Evolutionary conservation across 37 sponge, comb jelly and placozoan species (phyloP), one percentile per base, ranked within the genome.

Genomic region (Bolinopsis microptera): DNA sequence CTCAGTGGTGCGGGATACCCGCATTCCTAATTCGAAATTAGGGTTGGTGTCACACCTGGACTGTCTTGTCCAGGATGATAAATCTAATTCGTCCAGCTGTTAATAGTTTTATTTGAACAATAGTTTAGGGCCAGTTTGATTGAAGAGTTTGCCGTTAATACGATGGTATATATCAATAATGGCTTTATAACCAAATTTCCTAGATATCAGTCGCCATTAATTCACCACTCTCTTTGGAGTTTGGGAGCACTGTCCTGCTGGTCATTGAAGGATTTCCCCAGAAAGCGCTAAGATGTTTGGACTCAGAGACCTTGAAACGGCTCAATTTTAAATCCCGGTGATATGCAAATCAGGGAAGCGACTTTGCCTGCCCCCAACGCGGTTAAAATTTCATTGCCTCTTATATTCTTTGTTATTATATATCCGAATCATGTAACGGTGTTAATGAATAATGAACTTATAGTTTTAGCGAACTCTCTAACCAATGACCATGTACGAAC

Each of bases 401-500:
- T 70, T 70, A 2, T 26, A 70, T 70, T 48, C 61, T 9, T 70
- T 70, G 30, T 28, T 70, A 70, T 70, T 70, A 9, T 8, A 70
- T 70, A 70, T n/a, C 21, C 2, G 26, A 70, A 70, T 70, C 21
- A 70, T 70, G 30, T 70, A 48, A 48, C 61, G 13, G 61, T 70
- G 25, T 70, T 24, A 70, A 22, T 3, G n/a, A n/a, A n/a, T n/a
- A n/a, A 22, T 28, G 30, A 70, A 70, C 74, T 22, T 70, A 22
- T 28, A 22, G 25, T 22, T 70, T 70, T 26, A 70, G 74, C 74
- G 9, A 70, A 22, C 74, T 22, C 25, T 70, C 30, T 26, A 70
- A 70, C 74, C 25, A 70, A 70, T 70, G 74, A 70, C 74, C 74
- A 70, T 70, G 74, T 70, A 70, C 30, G 74, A 70, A 70, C 74